Percentiles rank a stretch among this genome's conserved stretches.
Evolutionary conservation across 2,888 invertebrate genomes (phyloP).

Genomic region (Rhingia rostrata): DNA sequence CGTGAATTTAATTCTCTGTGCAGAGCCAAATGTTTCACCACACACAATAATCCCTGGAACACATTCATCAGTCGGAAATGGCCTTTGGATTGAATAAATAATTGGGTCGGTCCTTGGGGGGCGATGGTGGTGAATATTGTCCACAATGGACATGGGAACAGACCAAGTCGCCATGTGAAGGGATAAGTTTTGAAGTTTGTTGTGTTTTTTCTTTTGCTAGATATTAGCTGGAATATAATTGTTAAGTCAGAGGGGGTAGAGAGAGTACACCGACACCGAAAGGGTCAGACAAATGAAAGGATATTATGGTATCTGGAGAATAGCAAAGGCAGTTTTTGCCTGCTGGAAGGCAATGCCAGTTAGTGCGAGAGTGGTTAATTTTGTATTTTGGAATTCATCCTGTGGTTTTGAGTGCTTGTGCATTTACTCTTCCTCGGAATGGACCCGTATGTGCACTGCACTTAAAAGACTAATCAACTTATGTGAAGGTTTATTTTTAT

Average conservation of each 20-base stretch:
- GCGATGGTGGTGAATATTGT: not conserved
- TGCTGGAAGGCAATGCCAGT: too few species aligned
- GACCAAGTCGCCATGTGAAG: not conserved
- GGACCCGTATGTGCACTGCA: too few species aligned
- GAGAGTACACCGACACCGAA: not conserved
- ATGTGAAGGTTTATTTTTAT: too few species aligned
- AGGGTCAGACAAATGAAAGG: too few species aligned
- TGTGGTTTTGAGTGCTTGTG: too few species aligned
- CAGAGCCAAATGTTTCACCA: slow-evolving; percentile 33
- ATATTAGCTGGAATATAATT: slow-evolving; percentile 50
- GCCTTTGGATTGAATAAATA: slow-evolving; percentile 57
- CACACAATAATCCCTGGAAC: slow-evolving; percentile 43
- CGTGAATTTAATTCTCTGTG: slow-evolving; percentile 23
- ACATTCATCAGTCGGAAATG: slow-evolving; percentile 56
- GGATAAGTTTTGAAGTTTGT: not conserved
- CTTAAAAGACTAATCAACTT: too few species aligned
- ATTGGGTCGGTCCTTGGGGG: not conserved
- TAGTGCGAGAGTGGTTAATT: too few species aligned
- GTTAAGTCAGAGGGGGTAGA: slow-evolving; percentile 16
- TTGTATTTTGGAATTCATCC: too few species aligned
- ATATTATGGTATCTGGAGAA: too few species aligned
- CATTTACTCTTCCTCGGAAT: too few species aligned
- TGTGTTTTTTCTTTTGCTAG: not conserved
- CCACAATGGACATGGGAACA: slow-evolving; percentile 11
- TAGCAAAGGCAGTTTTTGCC: too few species aligned